Percentiles rank a stretch among this genome's conserved stretches.
phyloP scores from a whole-genome alignment of 1,140 invertebrate species.

The Caenorhabditis latens region DNA sequence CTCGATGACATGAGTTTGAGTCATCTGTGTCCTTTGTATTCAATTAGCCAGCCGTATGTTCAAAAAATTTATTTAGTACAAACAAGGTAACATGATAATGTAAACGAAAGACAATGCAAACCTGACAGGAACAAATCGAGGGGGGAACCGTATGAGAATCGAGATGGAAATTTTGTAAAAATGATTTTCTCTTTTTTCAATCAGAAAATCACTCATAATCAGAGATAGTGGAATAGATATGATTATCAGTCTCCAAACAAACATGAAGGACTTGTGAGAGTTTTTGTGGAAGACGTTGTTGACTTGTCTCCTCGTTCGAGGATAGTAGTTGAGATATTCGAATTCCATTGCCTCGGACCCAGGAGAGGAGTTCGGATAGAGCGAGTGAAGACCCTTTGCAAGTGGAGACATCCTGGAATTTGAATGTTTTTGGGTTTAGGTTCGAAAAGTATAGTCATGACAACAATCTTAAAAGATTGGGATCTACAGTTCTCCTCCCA shows the following conservation, averaged over 20 bases:
- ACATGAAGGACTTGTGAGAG: constrained; percentile 34
- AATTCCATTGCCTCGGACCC: constrained; percentile 73
- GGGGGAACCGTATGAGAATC: constrained; percentile 21
- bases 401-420: not conserved
- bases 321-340: constrained; percentile 68
- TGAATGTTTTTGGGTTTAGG: too few species aligned
- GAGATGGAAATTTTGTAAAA: not conserved
- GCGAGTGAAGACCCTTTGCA: constrained; percentile 54
- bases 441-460: too few species aligned
- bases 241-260: constrained; percentile 32
- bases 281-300: constrained; percentile 44
- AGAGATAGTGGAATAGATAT: constrained; percentile 53
- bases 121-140: not conserved
- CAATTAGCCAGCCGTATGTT: too few species aligned
- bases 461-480: not conserved
- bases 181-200: too few species aligned
- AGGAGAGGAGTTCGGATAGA: constrained; percentile 72
- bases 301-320: not conserved
- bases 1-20: too few species aligned
- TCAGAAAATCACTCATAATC: constrained; percentile 30
- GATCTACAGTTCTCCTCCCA: not conserved
- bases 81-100: too few species aligned
- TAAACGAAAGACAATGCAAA: not conserved
- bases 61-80: too few species aligned
- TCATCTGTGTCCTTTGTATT: too few species aligned